Percentiles rank a stretch among this genome's conserved stretches.
Evolutionary conservation across 2,797 vertebrate species (phyloP).

Genomic region (Karalla daura): DNA sequence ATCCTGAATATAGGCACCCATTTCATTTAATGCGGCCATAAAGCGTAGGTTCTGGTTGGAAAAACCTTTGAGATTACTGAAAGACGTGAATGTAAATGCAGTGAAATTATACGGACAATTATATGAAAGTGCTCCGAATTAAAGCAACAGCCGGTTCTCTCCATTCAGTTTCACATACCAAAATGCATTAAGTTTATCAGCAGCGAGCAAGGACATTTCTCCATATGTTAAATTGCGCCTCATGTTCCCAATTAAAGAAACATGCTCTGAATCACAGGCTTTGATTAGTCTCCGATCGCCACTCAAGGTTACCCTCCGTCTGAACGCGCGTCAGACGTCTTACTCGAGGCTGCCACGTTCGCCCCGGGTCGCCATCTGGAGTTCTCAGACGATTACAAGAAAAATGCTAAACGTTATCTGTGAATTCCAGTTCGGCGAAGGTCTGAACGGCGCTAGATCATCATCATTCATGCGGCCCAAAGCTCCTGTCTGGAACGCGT

Average conservation of each 20-base stretch:
- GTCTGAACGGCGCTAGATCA: conserved; percentile 26
- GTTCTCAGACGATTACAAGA: conserved; percentile 14
- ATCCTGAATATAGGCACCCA: too few species aligned
- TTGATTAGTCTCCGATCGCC: background rate
- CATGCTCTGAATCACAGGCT: too few species aligned
- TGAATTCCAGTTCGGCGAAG: conserved; percentile 19
- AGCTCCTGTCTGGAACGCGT: conserved; percentile 52
- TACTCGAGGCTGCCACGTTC: conserved; percentile 1
- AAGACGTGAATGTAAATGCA: too few species aligned
- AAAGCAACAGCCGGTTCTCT: background rate
- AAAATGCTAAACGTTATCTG: conserved; percentile 30
- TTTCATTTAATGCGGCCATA: too few species aligned
- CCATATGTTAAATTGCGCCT: background rate
- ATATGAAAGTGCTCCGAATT: too few species aligned
- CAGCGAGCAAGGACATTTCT: background rate
- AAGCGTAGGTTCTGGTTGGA: too few species aligned
- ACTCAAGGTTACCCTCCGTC: background rate
- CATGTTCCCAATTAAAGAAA: too few species aligned
- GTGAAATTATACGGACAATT: too few species aligned
- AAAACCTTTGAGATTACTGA: too few species aligned
- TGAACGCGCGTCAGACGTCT: background rate
- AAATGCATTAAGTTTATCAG: too few species aligned
- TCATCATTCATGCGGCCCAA: conserved; percentile 42
- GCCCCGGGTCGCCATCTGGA: conserved; percentile 27
- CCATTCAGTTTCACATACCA: background rate